Evolutionary conservation across 2,888 invertebrate genomes (phyloP).

Genomic region (Lasioglossum morio): DNA sequence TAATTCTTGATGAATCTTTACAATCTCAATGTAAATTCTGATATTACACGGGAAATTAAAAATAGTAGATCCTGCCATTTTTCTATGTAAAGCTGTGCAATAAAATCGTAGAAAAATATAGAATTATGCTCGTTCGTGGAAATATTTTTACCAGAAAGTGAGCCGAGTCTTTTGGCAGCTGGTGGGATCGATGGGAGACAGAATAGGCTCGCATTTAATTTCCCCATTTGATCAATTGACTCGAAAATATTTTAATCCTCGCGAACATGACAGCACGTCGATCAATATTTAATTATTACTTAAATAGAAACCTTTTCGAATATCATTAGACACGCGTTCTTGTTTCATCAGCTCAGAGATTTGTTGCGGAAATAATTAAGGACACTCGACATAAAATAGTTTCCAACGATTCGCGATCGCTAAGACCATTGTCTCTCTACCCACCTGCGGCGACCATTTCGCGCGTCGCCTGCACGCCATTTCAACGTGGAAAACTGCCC

Average conservation of each 20-base stretch:
- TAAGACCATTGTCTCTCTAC: neutral
- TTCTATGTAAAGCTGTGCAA: too few relatives aligned
- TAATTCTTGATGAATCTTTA: too few relatives aligned
- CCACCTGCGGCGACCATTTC: neutral
- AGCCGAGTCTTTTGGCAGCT: neutral
- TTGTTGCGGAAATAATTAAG: neutral
- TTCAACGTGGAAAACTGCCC: constrained; percentile 20
- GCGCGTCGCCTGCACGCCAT: constrained; percentile 17
- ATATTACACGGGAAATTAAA: too few relatives aligned
- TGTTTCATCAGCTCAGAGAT: neutral
- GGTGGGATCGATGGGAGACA: neutral
- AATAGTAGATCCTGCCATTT: too few relatives aligned
- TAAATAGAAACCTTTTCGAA: neutral
- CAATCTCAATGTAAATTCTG: too few relatives aligned
- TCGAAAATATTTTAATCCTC: neutral
- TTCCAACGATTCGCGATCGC: neutral
- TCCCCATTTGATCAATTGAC: neutral
- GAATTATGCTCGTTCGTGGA: too few relatives aligned
- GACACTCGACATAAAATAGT: neutral
- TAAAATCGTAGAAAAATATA: too few relatives aligned
- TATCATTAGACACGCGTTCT: neutral
- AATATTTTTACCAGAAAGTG: neutral
- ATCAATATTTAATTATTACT: neutral
- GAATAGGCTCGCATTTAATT: neutral
- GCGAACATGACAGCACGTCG: neutral